Conservation (phyloP, 1,140 invertebrate species). For the Diplogasteroides magnus region DNA sequence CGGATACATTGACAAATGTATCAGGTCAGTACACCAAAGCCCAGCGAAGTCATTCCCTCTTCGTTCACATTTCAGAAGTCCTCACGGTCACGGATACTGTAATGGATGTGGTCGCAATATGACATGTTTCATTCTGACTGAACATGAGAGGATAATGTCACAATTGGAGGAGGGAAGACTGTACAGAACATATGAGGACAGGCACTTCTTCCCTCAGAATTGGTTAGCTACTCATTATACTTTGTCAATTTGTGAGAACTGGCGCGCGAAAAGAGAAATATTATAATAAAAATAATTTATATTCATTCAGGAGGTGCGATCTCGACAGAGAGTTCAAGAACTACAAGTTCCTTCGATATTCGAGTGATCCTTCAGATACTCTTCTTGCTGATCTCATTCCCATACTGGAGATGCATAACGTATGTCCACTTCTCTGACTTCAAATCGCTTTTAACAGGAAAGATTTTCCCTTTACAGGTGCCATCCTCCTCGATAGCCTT, state of each 20-base stretch:
- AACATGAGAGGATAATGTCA: conserved; percentile 26
- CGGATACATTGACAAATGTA: conserved; percentile 18
- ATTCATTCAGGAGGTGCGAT: conserved; percentile 32
- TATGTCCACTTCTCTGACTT: too few relatives aligned
- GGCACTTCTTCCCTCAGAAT: conserved; percentile 36
- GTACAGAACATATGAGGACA: conserved; percentile 31
- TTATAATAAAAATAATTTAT: neutral
- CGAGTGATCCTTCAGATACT: conserved; percentile 12
- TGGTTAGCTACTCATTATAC: conserved; percentile 18
- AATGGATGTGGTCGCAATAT: conserved; percentile 29
- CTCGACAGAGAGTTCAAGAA: conserved; percentile 17
- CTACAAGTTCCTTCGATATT: conserved; percentile 31
- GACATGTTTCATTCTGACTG: conserved; percentile 36
- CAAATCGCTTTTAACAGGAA: too few relatives aligned
- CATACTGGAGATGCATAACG: conserved; percentile 19
- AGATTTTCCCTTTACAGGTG: too few relatives aligned
- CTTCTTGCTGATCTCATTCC: conserved; percentile 19
- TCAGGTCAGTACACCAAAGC: conserved; percentile 7
- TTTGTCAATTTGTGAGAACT: too few relatives aligned
- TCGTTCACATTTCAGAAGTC: conserved; percentile 20
- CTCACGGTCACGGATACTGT: conserved; percentile 18
- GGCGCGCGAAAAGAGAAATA: neutral
- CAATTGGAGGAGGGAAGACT: conserved; percentile 14
- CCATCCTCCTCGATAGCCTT: conserved; percentile 23
- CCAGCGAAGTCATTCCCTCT: too few relatives aligned